Percentiles rank a stretch among this genome's conserved stretches.
Evolutionary conservation across 2,113 vertebrate genomes (phyloP).

Genomic region (Zapornia atra): DNA sequence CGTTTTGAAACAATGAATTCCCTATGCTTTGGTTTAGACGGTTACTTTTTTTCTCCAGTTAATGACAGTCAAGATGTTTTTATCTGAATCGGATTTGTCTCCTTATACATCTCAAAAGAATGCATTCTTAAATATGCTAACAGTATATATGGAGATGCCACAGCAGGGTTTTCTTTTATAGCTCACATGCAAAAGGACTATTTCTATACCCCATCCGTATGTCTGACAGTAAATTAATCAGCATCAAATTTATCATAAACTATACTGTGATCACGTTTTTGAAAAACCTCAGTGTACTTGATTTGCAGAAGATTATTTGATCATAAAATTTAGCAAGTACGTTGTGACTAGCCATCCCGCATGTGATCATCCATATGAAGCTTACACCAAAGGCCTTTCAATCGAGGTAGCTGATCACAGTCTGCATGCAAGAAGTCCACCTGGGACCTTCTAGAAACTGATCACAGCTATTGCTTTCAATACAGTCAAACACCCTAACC

Average conservation of each 20-base stretch:
- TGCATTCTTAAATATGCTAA: background rate
- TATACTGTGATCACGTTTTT: background rate
- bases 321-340: background rate
- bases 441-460: background rate
- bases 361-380: background rate
- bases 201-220: background rate
- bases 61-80: background rate
- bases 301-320: background rate
- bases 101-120: background rate
- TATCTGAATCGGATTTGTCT: background rate
- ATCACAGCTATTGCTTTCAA: background rate
- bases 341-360: background rate
- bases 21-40: background rate
- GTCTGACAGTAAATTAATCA: background rate
- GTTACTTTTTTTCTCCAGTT: background rate
- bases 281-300: background rate
- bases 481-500: background rate
- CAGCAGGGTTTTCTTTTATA: background rate
- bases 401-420: rapidly evolving
- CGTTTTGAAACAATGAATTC: background rate
- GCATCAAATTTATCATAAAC: background rate
- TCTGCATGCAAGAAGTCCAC: background rate
- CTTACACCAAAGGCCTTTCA: background rate
- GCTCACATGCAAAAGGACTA: background rate
- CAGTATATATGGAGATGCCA: background rate